Percentiles rank a stretch among this genome's conserved stretches.
These are phyloP conservation scores for Epinephelus fuscoguttatus DNA, from an alignment of 2,113 vertebrate genomes.

Conservation along the genomic window DNA sequence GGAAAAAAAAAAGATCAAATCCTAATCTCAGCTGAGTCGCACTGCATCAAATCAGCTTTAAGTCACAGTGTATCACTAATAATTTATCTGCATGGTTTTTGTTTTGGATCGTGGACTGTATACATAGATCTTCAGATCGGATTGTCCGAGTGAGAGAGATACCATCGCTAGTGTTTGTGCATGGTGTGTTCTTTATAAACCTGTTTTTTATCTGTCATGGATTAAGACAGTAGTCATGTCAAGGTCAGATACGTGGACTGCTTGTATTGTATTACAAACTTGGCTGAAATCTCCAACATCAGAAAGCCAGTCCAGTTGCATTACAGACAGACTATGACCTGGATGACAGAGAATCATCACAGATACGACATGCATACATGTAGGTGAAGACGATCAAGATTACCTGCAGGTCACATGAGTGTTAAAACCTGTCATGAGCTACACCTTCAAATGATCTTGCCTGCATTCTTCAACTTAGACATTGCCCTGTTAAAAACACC, in stretches of 20 bases:
- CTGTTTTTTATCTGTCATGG: background rate
- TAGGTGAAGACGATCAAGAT: background rate
- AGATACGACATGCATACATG: background rate
- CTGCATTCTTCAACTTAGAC: conserved; percentile 43
- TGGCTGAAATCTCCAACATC: background rate
- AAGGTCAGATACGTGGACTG: background rate
- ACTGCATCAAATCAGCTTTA: background rate
- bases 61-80: background rate
- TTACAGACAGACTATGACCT: background rate
- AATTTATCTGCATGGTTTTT: background rate
- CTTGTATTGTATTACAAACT: background rate
- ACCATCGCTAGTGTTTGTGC: background rate
- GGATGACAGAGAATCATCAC: background rate
- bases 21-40: background rate
- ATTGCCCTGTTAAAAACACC: conserved; percentile 47
- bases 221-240: background rate
- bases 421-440: conserved; percentile 8
- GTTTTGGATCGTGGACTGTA: background rate
- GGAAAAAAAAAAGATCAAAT: background rate
- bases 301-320: background rate
- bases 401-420: conserved; percentile 4
- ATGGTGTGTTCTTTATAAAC: background rate
- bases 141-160: background rate
- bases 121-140: background rate
- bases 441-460: conserved; percentile 1